These are phyloP conservation scores for Hetaerina titia DNA, from an alignment of 2,888 invertebrate genomes.

Conservation along the genomic window DNA sequence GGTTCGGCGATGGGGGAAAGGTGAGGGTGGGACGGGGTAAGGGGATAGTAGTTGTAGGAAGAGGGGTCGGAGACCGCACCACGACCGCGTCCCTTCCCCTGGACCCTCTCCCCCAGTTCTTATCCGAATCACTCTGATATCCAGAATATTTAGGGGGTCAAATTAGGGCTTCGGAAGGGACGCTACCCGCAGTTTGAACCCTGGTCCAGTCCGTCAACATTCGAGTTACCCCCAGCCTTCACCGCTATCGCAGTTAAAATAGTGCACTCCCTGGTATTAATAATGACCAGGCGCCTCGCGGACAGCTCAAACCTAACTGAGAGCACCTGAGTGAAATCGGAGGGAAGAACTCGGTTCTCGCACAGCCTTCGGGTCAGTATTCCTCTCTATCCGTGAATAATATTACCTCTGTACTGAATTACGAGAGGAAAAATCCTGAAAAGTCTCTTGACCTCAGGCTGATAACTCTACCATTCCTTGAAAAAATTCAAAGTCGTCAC, in stretches of 20 bases:
- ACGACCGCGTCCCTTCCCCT: neutral
- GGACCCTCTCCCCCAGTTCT: neutral
- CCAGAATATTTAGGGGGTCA: neutral
- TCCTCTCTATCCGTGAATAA: neutral
- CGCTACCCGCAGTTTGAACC: neutral
- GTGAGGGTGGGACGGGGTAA: neutral
- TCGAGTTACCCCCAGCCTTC: neutral
- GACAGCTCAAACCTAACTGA: neutral
- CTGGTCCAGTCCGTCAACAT: neutral
- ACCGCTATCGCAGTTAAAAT: neutral
- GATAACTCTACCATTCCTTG: no score
- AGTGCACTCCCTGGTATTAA: neutral
- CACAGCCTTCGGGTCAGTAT: neutral
- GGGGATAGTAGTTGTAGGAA: neutral
- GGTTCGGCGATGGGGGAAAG: neutral
- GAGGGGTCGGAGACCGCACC: neutral
- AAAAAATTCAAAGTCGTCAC: no score
- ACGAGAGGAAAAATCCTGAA: no score
- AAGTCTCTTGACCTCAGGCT: no score
- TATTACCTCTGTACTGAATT: neutral
- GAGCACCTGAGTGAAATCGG: neutral
- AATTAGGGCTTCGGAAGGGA: neutral
- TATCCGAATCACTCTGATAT: neutral
- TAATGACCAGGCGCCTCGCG: neutral
- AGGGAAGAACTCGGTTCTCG: neutral